Evolutionary conservation across 2,888 invertebrate genomes (phyloP).

Genomic region (Euclidia mi): DNA sequence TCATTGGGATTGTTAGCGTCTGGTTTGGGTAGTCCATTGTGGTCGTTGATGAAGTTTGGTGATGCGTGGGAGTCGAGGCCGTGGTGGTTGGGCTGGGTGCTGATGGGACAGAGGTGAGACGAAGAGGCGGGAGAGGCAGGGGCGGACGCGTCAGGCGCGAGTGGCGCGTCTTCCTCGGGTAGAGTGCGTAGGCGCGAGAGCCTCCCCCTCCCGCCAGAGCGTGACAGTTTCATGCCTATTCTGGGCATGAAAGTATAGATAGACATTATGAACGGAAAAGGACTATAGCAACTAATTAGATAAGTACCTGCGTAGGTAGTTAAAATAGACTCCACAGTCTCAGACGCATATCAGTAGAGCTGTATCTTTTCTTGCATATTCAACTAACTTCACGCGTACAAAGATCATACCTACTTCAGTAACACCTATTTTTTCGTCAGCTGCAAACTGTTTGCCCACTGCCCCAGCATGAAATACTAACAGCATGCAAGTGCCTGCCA

Average conservation of each 20-base stretch:
- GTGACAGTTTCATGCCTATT: neutral
- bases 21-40: conserved; percentile 29
- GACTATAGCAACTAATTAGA: too few species aligned
- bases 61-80: conserved; percentile 35
- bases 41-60: conserved; percentile 24
- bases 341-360: too few species aligned
- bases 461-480: conserved; percentile 61
- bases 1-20: conserved; percentile 25
- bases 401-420: too few species aligned
- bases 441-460: too few species aligned
- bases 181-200: conserved; percentile 83
- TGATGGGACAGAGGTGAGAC: conserved; percentile 43
- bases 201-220: conserved; percentile 85
- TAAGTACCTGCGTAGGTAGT: too few species aligned
- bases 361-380: too few species aligned
- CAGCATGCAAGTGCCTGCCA: conserved; percentile 80
- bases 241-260: too few species aligned
- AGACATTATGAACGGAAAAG: too few species aligned
- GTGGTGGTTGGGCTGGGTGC: conserved; percentile 37
- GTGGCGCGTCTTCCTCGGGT: conserved; percentile 79
- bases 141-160: conserved; percentile 56
- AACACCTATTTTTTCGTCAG: too few species aligned
- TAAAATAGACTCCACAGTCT: too few species aligned
- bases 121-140: conserved; percentile 77
- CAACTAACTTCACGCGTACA: too few species aligned